Conservation (phyloP, 1,140 invertebrate species). For the Temnothorax nylanderi region DNA sequence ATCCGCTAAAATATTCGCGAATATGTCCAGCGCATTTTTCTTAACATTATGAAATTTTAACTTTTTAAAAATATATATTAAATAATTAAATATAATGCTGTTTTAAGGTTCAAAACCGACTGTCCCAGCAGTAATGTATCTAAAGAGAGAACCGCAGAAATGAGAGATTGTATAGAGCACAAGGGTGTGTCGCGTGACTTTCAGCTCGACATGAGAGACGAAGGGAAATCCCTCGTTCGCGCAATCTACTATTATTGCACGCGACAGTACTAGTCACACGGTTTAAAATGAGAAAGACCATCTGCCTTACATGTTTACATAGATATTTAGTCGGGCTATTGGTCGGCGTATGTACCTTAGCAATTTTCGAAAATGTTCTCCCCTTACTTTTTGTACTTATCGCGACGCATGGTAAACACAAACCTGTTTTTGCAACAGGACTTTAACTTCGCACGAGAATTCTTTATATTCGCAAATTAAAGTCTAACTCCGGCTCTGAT, state of each 20-base stretch:
- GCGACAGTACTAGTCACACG: neutral
- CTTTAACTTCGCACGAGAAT: neutral
- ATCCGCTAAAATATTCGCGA: neutral
- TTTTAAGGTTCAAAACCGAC: neutral
- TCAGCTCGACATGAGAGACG: neutral
- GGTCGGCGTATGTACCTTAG: neutral
- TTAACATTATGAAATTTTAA: neutral
- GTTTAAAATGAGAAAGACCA: constrained; percentile 26
- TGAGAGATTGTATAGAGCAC: neutral
- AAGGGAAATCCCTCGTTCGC: neutral
- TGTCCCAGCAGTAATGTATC: neutral
- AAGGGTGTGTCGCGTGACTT: neutral
- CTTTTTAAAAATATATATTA: constrained; percentile 20
- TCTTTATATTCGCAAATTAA: constrained; percentile 14
- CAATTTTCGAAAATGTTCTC: constrained; percentile 23
- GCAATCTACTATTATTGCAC: constrained; percentile 30
- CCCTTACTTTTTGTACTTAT: neutral
- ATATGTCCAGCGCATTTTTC: constrained; percentile 1
- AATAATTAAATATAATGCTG: constrained; percentile 18
- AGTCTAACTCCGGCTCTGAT: neutral
- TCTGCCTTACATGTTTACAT: constrained; percentile 9
- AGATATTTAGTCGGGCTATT: constrained; percentile 43
- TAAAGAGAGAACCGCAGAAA: constrained; percentile 8
- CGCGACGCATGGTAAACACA: neutral
- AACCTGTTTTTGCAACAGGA: constrained; percentile 19